Conservation (phyloP, 2,797 vertebrate species). For the Buphagus erythrorhynchus region DNA sequence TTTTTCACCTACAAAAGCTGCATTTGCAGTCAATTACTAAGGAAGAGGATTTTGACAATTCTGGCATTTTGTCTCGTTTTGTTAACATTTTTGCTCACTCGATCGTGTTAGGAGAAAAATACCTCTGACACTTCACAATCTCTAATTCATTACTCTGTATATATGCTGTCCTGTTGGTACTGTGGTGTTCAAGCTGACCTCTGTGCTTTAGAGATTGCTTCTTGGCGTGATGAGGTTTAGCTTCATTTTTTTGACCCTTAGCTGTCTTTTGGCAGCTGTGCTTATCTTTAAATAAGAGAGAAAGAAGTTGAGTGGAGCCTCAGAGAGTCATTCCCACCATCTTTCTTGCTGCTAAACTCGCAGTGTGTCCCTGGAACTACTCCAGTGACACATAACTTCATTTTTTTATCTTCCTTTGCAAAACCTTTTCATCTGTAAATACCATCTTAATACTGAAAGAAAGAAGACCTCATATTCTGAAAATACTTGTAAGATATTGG, state of each 20-base stretch:
- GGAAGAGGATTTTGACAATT: neutral
- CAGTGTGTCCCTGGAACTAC: fast-evolving
- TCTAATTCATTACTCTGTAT: neutral
- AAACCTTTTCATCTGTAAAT: neutral
- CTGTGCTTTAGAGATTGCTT: neutral
- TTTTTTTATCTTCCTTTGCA: neutral
- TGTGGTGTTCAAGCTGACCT: neutral
- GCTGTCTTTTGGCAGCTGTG: neutral
- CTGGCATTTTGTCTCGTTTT: neutral
- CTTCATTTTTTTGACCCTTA: neutral
- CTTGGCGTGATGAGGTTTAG: neutral
- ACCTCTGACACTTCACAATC: neutral
- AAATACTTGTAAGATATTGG: neutral
- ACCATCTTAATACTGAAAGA: neutral
- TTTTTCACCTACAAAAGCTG: neutral
- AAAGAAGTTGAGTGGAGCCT: neutral
- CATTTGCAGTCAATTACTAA: neutral
- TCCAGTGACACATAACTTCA: neutral
- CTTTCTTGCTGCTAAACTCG: neutral
- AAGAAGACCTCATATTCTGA: neutral
- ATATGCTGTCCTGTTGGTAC: neutral
- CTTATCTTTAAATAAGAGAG: neutral
- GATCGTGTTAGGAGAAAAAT: neutral
- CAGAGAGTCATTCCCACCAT: neutral
- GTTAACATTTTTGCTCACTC: neutral